Conservation (phyloP, 2,113 vertebrate genomes). For the Ceyx cyanopectus region DNA sequence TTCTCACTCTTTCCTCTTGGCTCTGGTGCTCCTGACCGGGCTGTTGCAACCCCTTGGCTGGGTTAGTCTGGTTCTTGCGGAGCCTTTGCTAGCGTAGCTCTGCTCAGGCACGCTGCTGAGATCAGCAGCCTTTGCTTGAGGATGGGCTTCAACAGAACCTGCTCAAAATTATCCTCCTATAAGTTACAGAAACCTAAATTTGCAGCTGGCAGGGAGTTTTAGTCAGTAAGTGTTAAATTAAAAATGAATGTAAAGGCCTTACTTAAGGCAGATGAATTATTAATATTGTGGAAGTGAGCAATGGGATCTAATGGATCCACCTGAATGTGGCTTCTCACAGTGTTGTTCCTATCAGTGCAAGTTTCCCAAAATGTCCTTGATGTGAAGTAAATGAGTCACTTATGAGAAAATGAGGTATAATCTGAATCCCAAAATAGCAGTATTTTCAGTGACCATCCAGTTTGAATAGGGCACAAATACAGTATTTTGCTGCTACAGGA, state of each 20-base stretch:
- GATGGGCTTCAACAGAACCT: not conserved
- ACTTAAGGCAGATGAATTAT: not conserved
- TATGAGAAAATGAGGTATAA: not conserved
- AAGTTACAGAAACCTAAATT: not conserved
- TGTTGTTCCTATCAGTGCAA: not conserved
- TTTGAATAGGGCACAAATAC: not conserved
- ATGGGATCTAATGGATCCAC: not conserved
- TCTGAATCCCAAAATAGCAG: not conserved
- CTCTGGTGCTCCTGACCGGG: not conserved
- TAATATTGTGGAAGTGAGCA: not conserved
- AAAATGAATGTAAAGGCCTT: not conserved
- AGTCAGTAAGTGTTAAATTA: not conserved
- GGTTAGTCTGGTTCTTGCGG: not conserved
- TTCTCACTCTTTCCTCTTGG: not conserved
- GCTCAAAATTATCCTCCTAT: not conserved
- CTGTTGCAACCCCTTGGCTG: not conserved
- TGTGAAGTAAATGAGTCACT: not conserved
- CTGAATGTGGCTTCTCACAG: not conserved
- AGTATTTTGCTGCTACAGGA: not conserved
- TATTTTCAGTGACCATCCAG: not conserved
- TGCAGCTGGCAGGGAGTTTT: not conserved
- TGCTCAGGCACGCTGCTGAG: not conserved
- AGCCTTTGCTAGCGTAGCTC: too few relatives aligned
- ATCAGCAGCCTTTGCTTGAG: not conserved
- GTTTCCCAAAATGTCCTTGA: not conserved